Evolutionary conservation across 2,797 vertebrate genomes (phyloP).

Genomic region (Notoglanidium macrostoma): DNA sequence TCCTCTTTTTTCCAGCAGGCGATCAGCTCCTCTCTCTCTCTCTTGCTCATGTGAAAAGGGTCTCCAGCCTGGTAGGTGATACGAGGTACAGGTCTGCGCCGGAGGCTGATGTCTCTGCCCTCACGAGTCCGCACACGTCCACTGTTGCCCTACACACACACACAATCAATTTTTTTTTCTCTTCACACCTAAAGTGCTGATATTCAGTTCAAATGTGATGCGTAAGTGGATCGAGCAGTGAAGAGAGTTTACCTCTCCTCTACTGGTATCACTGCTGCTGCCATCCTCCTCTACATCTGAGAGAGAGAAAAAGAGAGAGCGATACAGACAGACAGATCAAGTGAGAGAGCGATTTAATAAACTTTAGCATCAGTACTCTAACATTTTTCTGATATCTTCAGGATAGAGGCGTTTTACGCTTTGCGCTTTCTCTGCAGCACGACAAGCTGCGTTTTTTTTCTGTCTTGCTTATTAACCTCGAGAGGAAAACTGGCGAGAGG

Average conservation of each 20-base stretch:
- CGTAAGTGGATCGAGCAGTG: not conserved
- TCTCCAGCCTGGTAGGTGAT: conserved; percentile 95
- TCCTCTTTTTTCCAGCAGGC: conserved; percentile 93
- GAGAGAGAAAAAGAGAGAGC: not conserved
- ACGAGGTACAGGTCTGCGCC: conserved; percentile 88
- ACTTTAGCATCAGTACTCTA: not conserved
- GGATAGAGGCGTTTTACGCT: not conserved
- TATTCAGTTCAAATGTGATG: not conserved
- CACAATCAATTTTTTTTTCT: not conserved
- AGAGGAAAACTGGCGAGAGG: too few relatives aligned
- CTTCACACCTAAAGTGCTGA: not conserved
- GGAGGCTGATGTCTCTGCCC: conserved; percentile 77
- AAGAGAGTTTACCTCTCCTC: conserved; percentile 61
- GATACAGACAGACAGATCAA: too few relatives aligned
- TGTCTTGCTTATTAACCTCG: too few relatives aligned
- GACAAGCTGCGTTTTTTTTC: too few relatives aligned
- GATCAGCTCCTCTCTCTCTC: conserved; percentile 91
- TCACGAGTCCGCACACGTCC: conserved; percentile 75
- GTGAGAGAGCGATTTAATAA: too few relatives aligned
- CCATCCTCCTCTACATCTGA: conserved; percentile 74
- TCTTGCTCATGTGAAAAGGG: conserved; percentile 93
- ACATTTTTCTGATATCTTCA: too few relatives aligned
- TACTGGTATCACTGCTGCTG: conserved; percentile 74
- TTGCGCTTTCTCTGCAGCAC: too few relatives aligned
- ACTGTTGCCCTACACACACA: conserved; percentile 46